phyloP scores from a whole-genome alignment of 2,113 vertebrate species.

The Chionomys nivalis region DNA sequence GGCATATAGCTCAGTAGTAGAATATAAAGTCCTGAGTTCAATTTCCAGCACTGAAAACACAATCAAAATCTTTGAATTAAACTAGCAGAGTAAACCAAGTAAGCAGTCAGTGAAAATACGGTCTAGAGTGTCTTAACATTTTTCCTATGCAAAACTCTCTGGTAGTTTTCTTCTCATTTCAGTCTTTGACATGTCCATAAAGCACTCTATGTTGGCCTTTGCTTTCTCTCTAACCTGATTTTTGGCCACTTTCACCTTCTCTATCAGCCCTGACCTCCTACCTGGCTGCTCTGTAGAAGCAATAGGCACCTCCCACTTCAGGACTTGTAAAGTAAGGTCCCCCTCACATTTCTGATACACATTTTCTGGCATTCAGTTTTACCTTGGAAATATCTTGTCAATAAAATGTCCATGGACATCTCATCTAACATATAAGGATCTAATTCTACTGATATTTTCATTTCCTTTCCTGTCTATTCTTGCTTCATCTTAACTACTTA shows the following conservation, averaged over 20 bases:
- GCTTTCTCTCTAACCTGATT: background rate
- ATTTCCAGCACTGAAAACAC: background rate
- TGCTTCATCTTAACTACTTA: constrained; percentile 11
- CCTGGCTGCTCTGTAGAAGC: background rate
- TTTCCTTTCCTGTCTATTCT: constrained; percentile 24
- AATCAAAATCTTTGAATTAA: background rate
- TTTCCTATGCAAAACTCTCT: background rate
- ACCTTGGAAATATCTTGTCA: background rate
- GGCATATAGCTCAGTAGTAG: background rate
- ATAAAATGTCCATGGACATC: background rate
- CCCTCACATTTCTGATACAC: background rate
- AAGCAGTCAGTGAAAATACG: background rate
- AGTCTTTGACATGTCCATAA: background rate
- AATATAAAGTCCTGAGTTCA: background rate
- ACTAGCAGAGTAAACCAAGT: background rate
- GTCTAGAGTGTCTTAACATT: background rate
- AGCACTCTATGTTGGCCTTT: background rate
- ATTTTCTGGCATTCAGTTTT: background rate
- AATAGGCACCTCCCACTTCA: background rate
- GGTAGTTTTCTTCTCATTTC: background rate
- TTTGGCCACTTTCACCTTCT: background rate
- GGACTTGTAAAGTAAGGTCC: background rate
- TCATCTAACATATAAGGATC: background rate
- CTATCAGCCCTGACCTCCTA: background rate
- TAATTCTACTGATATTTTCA: background rate